These are phyloP conservation scores for Piaya cayana DNA, from an alignment of 2,113 vertebrate species.

Conservation along the genomic window DNA sequence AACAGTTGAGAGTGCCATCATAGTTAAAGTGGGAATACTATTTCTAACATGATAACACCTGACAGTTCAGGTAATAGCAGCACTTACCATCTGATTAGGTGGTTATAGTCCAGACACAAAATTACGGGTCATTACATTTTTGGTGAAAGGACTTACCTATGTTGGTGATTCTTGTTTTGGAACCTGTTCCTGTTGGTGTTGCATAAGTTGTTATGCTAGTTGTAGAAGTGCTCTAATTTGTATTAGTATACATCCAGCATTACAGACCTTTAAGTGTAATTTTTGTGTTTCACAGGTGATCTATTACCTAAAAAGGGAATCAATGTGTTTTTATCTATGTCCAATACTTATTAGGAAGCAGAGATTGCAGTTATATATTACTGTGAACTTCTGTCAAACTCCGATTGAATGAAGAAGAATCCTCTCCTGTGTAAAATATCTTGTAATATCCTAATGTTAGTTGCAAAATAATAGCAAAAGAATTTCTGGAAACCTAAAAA, in stretches of 20 bases:
- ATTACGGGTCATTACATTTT: slow-evolving; percentile 65
- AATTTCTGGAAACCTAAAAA: not conserved
- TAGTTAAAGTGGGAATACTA: not conserved
- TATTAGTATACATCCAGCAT: slow-evolving; percentile 44
- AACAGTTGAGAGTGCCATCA: not conserved
- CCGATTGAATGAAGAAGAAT: not conserved
- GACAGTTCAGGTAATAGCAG: slow-evolving; percentile 38
- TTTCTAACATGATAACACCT: not conserved
- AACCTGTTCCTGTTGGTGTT: slow-evolving; percentile 6
- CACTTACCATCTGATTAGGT: slow-evolving; percentile 51
- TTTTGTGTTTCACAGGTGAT: slow-evolving; percentile 25
- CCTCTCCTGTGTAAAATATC: not conserved
- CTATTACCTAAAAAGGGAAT: not conserved
- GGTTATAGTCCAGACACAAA: slow-evolving; percentile 53
- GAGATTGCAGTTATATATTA: not conserved
- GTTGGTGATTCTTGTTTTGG: slow-evolving; percentile 43
- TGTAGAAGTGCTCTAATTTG: not conserved
- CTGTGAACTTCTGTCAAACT: not conserved
- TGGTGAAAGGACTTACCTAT: slow-evolving; percentile 49
- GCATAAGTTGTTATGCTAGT: not conserved
- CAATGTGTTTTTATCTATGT: not conserved
- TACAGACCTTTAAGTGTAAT: slow-evolving; percentile 19
- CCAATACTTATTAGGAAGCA: not conserved
- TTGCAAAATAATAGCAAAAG: not conserved
- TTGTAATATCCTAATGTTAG: not conserved